Percentiles rank a stretch among this genome's conserved stretches.
These are phyloP conservation scores for Stichopus horrens DNA, from an alignment of 53 echinoderm and acorn worm genomes.

Conservation along the genomic window DNA sequence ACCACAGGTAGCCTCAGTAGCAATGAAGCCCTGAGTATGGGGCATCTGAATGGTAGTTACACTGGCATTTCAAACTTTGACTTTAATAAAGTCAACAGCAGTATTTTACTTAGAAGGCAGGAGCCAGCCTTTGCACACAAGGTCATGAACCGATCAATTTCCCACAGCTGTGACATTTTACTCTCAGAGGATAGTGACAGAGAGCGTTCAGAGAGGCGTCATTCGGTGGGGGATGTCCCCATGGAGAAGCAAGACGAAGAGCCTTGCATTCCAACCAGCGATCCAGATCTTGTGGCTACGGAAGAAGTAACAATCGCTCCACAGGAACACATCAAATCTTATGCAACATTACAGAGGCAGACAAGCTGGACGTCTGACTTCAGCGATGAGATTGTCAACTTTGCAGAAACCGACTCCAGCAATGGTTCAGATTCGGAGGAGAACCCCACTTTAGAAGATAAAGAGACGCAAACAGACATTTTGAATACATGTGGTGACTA, in stretches of 20 bases:
- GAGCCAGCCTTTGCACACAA: not conserved
- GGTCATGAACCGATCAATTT: slow-evolving; percentile 2
- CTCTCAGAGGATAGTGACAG: not conserved
- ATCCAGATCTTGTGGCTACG: not conserved
- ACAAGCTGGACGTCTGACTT: slow-evolving; percentile 16
- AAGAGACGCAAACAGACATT: slow-evolving; percentile 28
- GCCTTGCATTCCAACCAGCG: not conserved
- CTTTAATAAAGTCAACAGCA: not conserved
- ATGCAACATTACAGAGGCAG: slow-evolving; percentile 29
- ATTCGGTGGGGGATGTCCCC: slow-evolving; percentile 34
- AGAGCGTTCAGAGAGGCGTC: not conserved
- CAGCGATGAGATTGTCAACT: not conserved
- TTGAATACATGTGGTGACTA: not conserved
- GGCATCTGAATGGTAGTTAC: slow-evolving; percentile 2
- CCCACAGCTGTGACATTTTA: slow-evolving; percentile 38
- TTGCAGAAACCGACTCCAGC: slow-evolving; percentile 17
- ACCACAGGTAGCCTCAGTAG: slow-evolving; percentile 11
- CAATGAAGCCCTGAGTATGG: not conserved
- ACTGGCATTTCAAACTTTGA: not conserved
- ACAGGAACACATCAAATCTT: slow-evolving; percentile 5
- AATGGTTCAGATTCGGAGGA: slow-evolving; percentile 14
- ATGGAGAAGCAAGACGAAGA: not conserved
- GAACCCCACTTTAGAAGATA: not conserved
- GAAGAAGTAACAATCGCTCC: no score
- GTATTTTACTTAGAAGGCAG: not conserved